These are phyloP conservation scores for Chelonoidis abingdonii DNA, from an alignment of 2,113 vertebrate genomes.

Conservation along the genomic window DNA sequence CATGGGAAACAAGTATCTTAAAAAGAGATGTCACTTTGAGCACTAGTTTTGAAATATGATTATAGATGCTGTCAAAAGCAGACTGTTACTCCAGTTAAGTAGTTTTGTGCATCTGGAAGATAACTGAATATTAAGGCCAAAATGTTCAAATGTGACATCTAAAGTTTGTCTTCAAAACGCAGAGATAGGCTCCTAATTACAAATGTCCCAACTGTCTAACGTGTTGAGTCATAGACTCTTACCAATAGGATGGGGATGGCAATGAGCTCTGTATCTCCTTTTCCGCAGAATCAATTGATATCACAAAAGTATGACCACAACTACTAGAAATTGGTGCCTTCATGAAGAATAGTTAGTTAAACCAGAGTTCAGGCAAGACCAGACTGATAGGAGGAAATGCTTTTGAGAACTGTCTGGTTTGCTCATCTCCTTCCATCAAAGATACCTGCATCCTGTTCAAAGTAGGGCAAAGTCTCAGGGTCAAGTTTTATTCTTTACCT, in stretches of 20 bases:
- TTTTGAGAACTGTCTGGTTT: neutral
- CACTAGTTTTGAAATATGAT: neutral
- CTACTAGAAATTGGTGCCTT: neutral
- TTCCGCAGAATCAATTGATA: rapidly evolving
- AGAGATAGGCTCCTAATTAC: neutral
- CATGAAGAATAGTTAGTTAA: neutral
- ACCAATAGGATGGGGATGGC: neutral
- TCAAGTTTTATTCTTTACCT: neutral
- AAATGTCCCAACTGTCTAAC: neutral
- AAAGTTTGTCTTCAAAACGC: neutral
- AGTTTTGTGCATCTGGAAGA: rapidly evolving
- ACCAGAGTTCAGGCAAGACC: neutral
- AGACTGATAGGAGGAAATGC: neutral
- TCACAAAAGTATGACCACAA: neutral
- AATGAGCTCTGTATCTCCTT: neutral
- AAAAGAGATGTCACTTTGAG: neutral
- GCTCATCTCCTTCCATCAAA: neutral
- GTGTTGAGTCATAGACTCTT: neutral
- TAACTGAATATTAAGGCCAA: neutral
- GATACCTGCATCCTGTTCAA: neutral
- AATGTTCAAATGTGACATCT: neutral
- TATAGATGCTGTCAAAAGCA: neutral
- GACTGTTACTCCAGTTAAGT: neutral
- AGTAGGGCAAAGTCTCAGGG: rapidly evolving
- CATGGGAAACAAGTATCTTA: too few relatives aligned